Percentiles rank a stretch among this genome's conserved stretches.
phyloP scores from a whole-genome alignment of 2,888 invertebrate species.

The Ophion ventricosus region DNA sequence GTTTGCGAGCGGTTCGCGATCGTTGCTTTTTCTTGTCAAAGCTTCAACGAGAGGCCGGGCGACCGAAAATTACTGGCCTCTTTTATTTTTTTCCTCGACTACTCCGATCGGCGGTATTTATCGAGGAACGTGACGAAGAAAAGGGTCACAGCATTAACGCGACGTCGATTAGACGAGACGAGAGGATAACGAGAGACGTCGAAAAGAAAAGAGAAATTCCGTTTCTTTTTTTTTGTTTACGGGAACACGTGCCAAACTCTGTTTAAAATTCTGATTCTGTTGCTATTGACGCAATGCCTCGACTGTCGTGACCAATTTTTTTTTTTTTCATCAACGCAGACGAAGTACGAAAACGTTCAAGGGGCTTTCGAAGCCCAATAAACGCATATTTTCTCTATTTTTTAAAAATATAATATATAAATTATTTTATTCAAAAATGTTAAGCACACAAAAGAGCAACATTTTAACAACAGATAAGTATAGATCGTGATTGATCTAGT shows the following conservation, averaged over 20 bases:
- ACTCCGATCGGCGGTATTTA: constrained; percentile 33
- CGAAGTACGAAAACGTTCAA: neutral
- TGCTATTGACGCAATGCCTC: neutral
- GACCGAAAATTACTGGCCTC: neutral
- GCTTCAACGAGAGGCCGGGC: constrained; percentile 4
- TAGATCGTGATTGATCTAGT: too few species aligned
- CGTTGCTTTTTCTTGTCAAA: neutral
- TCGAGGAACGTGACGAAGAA: constrained; percentile 43
- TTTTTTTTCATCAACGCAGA: neutral
- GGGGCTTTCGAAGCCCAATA: too few species aligned
- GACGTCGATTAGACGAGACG: constrained; percentile 46
- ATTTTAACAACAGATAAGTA: too few species aligned
- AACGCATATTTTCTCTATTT: too few species aligned
- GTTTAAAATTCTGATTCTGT: neutral
- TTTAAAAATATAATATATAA: too few species aligned
- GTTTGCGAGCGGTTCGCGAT: constrained; percentile 3
- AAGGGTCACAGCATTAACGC: constrained; percentile 31
- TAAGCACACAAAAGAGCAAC: too few species aligned
- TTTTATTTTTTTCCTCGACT: constrained; percentile 6
- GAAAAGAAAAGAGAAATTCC: constrained; percentile 1
- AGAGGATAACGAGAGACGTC: constrained; percentile 1
- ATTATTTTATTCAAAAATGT: too few species aligned
- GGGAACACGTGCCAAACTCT: constrained; percentile 27
- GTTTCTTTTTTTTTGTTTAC: constrained; percentile 1
- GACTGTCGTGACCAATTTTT: constrained; percentile 2